Percentiles rank a stretch among this genome's conserved stretches.
phyloP scores from a whole-genome alignment of 2,888 invertebrate genomes.

The Cyrtodaria siliqua region DNA sequence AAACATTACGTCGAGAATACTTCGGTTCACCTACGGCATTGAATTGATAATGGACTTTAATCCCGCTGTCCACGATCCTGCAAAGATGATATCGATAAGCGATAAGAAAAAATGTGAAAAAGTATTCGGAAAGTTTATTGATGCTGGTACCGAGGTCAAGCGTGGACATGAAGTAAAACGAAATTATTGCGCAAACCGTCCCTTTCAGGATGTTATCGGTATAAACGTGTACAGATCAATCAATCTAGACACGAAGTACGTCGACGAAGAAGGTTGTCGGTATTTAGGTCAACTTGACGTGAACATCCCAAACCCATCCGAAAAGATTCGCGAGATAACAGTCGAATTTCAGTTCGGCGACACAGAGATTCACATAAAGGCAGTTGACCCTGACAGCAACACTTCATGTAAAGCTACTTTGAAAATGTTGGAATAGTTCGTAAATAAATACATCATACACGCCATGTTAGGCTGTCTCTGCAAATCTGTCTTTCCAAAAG shows the following conservation, averaged over 20 bases:
- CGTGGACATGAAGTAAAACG: conserved; percentile 4
- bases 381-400: conserved; percentile 24
- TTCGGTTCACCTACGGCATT: conserved; percentile 6
- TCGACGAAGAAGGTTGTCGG: conserved; percentile 12
- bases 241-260: conserved; percentile 4
- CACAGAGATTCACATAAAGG: conserved; percentile 50
- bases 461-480: too few species aligned
- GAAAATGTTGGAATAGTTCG: conserved; percentile 26
- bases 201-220: conserved; percentile 8
- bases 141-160: conserved; percentile 17
- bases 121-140: conserved; percentile 18
- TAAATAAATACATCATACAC: too few species aligned
- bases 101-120: conserved; percentile 4
- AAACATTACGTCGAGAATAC: not conserved
- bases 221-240: conserved; percentile 12
- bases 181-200: conserved; percentile 4
- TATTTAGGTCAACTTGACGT: conserved; percentile 11
- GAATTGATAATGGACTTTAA: not conserved
- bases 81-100: not conserved
- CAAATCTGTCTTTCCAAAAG: too few species aligned
- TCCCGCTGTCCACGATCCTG: conserved; percentile 13
- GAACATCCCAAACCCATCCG: conserved; percentile 18
- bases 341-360: conserved; percentile 52
- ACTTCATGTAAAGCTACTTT: conserved; percentile 25
- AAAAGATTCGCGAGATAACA: conserved; percentile 12